Base-by-base conservation (phyloP, 2,113 vertebrate species). In the Marmota monax region DNA sequence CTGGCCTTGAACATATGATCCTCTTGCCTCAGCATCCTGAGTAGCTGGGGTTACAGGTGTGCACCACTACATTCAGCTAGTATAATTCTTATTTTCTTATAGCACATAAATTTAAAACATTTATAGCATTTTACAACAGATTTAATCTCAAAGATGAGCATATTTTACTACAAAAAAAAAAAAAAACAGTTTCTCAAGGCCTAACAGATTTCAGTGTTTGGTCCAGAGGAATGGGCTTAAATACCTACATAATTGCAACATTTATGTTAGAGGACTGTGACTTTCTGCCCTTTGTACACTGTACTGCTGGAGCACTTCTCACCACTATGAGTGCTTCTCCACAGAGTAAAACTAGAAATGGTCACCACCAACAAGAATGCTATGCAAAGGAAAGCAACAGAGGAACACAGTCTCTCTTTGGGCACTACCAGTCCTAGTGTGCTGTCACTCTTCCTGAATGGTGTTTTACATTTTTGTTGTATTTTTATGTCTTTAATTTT, bases 121-220 rank as follows among this genome's bases (percentile, higher is more conserved):
- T 74, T 86, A 95, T 2, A 97, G 65, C 6, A 84, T 53, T 94
- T 67, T 73, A 89, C 6, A 70, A 63, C 29, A 90, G 34, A 93
- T 77, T 92, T 63, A 65, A 67, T 65, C 70, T 78, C 86, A 88
- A 70, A 94, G 20, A 93, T 74, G 32, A 90, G 56, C 10, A 16
- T 88, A 84, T 65, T 74, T 85, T 65, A 89, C 51, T 70, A 58
- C 4, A 45, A 45, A 63, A 45, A 45, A 45, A 53, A 37, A 73
- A 18, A 42, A 61, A 78, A 56, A 32, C 29, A 34, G 58, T 18
- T 7, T 63, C 85, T 73, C 69, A 72, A 72, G 42, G 32, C 3
- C 32, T 27, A 89, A 83, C 23, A 92, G 29, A 84, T 82, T 63
- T 82, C 92, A 88, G 25, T 53, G 63, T 86, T 88, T 37, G 27